phyloP scores from a whole-genome alignment of 1,140 invertebrate species.

The Anastrepha obliqua region DNA sequence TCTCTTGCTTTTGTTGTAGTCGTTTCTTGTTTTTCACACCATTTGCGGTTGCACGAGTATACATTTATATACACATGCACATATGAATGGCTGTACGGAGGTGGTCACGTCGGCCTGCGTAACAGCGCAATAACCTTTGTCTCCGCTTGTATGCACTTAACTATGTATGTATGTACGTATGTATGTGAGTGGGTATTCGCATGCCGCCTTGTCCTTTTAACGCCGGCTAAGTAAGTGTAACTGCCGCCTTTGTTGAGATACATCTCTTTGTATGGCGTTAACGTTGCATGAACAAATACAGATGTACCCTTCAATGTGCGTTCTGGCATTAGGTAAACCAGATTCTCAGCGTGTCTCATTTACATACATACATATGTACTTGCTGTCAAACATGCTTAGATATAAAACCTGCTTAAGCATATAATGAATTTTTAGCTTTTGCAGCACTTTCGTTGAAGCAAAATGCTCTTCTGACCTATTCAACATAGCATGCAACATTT shows the following conservation, averaged over 20 bases:
- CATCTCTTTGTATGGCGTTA: neutral
- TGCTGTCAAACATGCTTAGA: neutral
- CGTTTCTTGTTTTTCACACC: conserved; percentile 16
- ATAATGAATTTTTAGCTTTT: neutral
- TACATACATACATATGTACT: neutral
- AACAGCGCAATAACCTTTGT: neutral
- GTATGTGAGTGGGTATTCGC: neutral
- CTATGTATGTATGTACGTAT: neutral
- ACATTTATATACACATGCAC: neutral
- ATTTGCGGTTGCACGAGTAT: neutral
- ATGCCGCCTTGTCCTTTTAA: neutral
- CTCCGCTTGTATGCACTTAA: neutral
- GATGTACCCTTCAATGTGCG: neutral
- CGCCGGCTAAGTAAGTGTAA: neutral
- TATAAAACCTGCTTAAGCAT: neutral
- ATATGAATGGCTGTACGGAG: neutral
- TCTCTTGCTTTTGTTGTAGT: conserved; percentile 3
- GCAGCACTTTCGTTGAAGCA: no score
- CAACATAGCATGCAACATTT: no score
- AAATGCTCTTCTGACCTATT: no score
- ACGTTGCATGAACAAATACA: neutral
- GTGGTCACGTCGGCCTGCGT: neutral
- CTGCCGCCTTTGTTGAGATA: conserved; percentile 4
- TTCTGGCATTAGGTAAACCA: neutral
- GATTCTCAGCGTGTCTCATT: no score